Evolutionary conservation across 2,888 invertebrate genomes (phyloP), one percentile per base, ranked within the genome.

Genomic region (Rugalucina vietnamica): DNA sequence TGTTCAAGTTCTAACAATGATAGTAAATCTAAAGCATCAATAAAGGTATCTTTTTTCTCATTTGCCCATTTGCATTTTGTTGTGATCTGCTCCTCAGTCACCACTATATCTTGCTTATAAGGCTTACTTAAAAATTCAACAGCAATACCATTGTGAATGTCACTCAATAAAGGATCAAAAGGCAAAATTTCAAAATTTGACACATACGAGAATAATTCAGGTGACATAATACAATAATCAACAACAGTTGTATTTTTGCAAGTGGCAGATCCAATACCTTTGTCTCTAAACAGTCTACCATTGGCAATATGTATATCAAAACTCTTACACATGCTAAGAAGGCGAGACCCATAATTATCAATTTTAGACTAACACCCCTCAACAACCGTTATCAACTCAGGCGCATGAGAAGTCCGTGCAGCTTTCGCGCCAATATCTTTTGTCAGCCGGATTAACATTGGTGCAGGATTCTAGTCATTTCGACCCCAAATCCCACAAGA

Each of bases 81-180:
- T 34, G 34, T 18, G 34, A 2, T 34, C 18, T 32, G 34, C 21
- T 34, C 65, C 34, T 65, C 65, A 65, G 32, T 34, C 34, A 34
- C 65, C 8, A 34, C 34, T 32, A 18, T 34, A 34, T 4, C 24
- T 65, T 18, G 3, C 65, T 34, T 65, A 3, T 5, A 34, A 65
- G 65, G 65, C 34, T 65, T 65, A 29, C 65, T 65, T 65, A 65
- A 65, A 34, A 65, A 65, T 34, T 65, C 65, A 14, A 65, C 65
- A 21, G 34, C 65, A 65, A 65, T 65, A 3, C 65, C 65, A 34
- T 65, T 4, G 34, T 65, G 65, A n/a, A 65, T 34, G 34, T 65
- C 65, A 65, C 65, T 65, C 1, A 32, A 34, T 34, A 65, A 65
- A 10, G 65, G 65, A 34, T 65, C 65, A 34, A 65, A 65, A 12